These are phyloP conservation scores for Eubucco bourcierii DNA, from an alignment of 2,113 vertebrate species.

Conservation along the genomic window DNA sequence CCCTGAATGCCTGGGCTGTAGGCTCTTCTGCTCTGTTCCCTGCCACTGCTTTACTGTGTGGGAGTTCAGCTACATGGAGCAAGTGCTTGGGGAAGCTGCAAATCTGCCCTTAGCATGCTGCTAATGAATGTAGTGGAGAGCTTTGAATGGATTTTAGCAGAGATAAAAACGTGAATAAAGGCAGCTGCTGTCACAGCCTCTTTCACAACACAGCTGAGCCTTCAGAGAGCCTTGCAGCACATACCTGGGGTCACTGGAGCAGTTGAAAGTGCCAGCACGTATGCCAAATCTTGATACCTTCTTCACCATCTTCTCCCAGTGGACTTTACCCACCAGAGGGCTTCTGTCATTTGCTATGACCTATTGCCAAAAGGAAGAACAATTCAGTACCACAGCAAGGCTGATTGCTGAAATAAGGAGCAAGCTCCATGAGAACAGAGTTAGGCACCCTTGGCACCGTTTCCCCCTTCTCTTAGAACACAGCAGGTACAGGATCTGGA, in stretches of 20 bases:
- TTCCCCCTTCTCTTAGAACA: not conserved
- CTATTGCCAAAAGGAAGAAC: constrained; percentile 70
- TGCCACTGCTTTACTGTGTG: not conserved
- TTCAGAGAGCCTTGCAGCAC: not conserved
- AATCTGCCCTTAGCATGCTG: not conserved
- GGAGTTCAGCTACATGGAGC: too few species aligned
- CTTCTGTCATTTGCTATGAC: constrained; percentile 91
- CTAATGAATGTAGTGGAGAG: constrained; percentile 29
- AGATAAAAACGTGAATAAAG: constrained; percentile 2
- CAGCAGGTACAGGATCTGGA: not conserved
- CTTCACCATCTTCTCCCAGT: constrained; percentile 97
- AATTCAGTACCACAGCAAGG: constrained; percentile 7
- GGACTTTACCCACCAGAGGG: constrained; percentile 88
- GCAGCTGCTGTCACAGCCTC: constrained; percentile 1
- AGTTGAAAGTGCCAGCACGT: constrained; percentile 96
- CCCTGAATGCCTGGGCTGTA: not conserved
- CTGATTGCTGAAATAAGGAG: not conserved
- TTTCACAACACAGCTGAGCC: constrained; percentile 10
- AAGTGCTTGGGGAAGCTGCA: not conserved
- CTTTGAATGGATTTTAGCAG: not conserved
- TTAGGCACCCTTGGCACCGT: not conserved
- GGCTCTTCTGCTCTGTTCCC: not conserved
- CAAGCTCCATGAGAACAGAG: not conserved
- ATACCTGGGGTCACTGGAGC: constrained; percentile 93
- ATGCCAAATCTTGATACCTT: constrained; percentile 97